These are phyloP conservation scores for Emys orbicularis DNA, from an alignment of 2,797 vertebrate species.

Conservation along the genomic window DNA sequence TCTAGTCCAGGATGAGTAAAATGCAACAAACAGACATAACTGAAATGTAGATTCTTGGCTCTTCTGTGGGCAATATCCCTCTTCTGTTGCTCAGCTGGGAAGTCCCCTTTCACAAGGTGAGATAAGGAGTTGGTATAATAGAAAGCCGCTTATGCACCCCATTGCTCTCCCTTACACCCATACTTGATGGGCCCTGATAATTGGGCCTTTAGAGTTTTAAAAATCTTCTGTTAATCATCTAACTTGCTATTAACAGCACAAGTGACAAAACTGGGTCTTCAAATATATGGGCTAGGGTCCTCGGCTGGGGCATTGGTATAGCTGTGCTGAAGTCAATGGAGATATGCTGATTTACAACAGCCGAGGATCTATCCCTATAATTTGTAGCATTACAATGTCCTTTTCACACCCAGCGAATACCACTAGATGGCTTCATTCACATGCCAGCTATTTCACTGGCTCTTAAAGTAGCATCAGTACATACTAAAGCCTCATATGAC, in stretches of 20 bases:
- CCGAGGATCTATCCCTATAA: background rate
- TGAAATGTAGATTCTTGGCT: background rate
- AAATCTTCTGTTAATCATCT: background rate
- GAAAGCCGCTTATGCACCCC: too few relatives aligned
- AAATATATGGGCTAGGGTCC: fast-evolving
- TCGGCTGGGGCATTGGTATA: too few relatives aligned
- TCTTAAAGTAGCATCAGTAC: background rate
- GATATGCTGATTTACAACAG: background rate
- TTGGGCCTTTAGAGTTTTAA: background rate
- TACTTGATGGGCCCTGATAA: background rate
- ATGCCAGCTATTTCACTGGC: background rate
- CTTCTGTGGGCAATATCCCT: background rate
- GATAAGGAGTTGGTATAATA: background rate
- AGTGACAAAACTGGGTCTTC: background rate
- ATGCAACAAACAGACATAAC: background rate
- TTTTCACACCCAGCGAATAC: fast-evolving
- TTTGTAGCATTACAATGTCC: fast-evolving
- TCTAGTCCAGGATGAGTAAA: background rate
- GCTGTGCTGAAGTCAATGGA: background rate
- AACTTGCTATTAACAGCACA: background rate
- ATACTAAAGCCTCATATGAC: background rate
- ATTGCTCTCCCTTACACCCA: fast-evolving
- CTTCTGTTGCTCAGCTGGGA: background rate
- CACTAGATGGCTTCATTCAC: background rate
- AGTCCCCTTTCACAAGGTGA: background rate